Base-by-base conservation (phyloP, 2,888 invertebrate genomes). In the Phragmatobia fuliginosa region DNA sequence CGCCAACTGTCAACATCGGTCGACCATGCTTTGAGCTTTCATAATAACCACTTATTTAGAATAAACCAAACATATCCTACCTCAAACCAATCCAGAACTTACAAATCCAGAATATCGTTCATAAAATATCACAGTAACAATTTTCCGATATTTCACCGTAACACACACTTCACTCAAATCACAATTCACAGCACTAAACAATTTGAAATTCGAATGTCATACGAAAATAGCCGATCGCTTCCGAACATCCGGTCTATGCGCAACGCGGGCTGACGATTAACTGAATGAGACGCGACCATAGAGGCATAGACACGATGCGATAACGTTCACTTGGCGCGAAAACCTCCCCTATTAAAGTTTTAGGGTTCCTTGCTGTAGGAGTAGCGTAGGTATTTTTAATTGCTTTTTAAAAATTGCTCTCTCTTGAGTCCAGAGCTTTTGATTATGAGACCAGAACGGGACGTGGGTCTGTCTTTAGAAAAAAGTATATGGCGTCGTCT, bases 271-370 rank as follows among this genome's bases (percentile, higher is more conserved):
- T 79, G 82, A 84, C 63, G 21, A 52, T 61, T 56, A 63, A 70
- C 83, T 83, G 86, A 84, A 77, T 78, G 72, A 63, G 60, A 62
- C 73, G 64, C 65, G 72, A 75, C 72, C 45, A 45, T 45, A 45
- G 74, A 65, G 74, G 72, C 45, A 45, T 45, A 45, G 74, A 65
- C 76, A 73, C 75, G 77, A 60, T 66, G 81, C 84, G 85, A 81
- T 86, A 85, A 85, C 83, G 88, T 79, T 77, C 80, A 77, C 80
- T 52, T 56, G 56, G 87, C 83, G 81, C 85, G 87, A 85, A 78
- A 86, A 81, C 83, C 86, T 82, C 83, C 89, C 88, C 83, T 85
- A 80, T 71, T 75, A 73, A 77, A 73, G 62, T 58, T 61, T 71
- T 68, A 36, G 71, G 58, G 67, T 60, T 71, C 64, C 63, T 49